A percentile compares a stretch with the other conserved stretches of the same genome.
Evolutionary conservation across 2,113 vertebrate genomes (phyloP).

Genomic region (Phyllostomus hastatus): DNA sequence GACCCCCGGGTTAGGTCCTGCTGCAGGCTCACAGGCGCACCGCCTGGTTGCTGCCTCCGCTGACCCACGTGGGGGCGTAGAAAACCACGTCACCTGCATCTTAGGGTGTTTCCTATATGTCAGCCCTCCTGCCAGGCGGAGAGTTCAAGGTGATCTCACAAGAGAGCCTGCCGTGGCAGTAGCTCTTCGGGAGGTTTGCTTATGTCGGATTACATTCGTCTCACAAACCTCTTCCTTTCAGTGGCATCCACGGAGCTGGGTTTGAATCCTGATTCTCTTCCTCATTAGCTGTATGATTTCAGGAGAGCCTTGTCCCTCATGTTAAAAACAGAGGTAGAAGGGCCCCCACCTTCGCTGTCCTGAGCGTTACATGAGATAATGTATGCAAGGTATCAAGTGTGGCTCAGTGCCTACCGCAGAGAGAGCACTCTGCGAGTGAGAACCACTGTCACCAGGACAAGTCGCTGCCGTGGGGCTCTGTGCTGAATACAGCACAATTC

Average conservation of each 20-base stretch:
- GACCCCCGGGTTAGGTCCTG: not conserved
- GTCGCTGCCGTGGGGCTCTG: rapidly evolving
- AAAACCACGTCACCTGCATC: rapidly evolving
- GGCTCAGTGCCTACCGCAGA: rapidly evolving
- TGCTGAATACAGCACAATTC: not conserved
- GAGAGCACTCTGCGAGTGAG: rapidly evolving
- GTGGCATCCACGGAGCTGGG: not conserved
- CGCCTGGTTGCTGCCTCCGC: not conserved
- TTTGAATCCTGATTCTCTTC: not conserved
- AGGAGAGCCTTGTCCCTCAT: not conserved
- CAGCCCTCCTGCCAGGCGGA: rapidly evolving
- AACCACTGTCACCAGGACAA: not conserved
- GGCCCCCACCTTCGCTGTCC: not conserved
- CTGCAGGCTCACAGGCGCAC: not conserved
- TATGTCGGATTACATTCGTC: not conserved
- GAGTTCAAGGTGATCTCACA: not conserved
- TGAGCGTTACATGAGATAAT: not conserved
- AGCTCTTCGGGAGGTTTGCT: not conserved
- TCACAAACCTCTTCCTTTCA: not conserved
- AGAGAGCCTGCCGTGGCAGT: not conserved
- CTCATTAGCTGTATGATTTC: not conserved
- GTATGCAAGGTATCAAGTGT: not conserved
- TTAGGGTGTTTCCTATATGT: not conserved
- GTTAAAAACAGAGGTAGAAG: not conserved
- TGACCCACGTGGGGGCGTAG: rapidly evolving